A percentile compares a stretch with the other conserved stretches of the same genome.
Evolutionary conservation across 2,888 invertebrate genomes (phyloP).

Genomic region (Plusia festucae): DNA sequence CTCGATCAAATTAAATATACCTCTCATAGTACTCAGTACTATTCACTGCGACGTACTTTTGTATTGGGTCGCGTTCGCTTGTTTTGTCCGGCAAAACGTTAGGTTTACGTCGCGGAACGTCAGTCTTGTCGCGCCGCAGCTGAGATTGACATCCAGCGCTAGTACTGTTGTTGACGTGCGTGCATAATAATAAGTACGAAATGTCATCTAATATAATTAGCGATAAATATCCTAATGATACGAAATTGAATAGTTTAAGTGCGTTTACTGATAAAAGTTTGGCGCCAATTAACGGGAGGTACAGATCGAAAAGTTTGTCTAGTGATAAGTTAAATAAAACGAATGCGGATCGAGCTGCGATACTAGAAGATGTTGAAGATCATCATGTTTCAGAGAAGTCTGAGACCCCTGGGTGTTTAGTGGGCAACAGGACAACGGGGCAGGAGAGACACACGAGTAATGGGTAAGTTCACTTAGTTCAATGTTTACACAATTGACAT

Average conservation of each 20-base stretch:
- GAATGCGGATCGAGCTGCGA: constrained; percentile 84
- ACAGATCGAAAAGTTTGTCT: constrained; percentile 85
- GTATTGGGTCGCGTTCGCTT: constrained; percentile 72
- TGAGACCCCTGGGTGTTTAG: constrained; percentile 84
- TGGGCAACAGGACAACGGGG: constrained; percentile 76
- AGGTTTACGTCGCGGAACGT: constrained; percentile 70
- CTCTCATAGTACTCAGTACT: constrained; percentile 49
- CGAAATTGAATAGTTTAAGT: constrained; percentile 82
- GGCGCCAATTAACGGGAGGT: constrained; percentile 78
- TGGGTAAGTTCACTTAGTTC: constrained; percentile 78
- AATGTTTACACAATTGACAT: constrained; percentile 13
- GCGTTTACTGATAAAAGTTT: constrained; percentile 81
- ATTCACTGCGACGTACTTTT: constrained; percentile 64
- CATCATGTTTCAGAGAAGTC: constrained; percentile 79
- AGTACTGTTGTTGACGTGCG: constrained; percentile 70
- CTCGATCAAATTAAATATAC: constrained; percentile 62
- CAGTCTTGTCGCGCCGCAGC: constrained; percentile 79
- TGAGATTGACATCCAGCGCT: constrained; percentile 74
- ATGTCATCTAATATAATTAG: constrained; percentile 83
- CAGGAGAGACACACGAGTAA: constrained; percentile 69
- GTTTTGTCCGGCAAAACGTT: constrained; percentile 81
- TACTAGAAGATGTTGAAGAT: constrained; percentile 83
- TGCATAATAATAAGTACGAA: constrained; percentile 69
- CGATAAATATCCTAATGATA: constrained; percentile 81
- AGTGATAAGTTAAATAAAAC: constrained; percentile 86